Percentiles rank a stretch among this genome's conserved stretches.
phyloP scores from a whole-genome alignment of 2,113 vertebrate species.

The Chaenocephalus aceratus region DNA sequence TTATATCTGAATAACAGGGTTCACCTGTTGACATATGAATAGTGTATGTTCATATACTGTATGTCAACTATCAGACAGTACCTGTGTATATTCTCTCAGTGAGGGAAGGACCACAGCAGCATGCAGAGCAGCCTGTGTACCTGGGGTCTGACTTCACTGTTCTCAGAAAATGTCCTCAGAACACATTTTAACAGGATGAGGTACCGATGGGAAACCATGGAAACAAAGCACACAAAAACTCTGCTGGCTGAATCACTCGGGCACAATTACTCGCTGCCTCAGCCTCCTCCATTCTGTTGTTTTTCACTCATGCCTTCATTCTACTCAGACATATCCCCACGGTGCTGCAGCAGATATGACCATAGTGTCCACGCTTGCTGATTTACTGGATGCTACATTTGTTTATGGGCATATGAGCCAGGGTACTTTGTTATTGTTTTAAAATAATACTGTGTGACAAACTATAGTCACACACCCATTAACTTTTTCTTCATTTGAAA shows the following conservation, averaged over 20 bases:
- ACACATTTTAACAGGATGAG: slow-evolving; percentile 52
- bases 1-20: background rate
- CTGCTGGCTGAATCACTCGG: slow-evolving; percentile 60
- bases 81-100: background rate
- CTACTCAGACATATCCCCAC: slow-evolving; percentile 12
- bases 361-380: background rate
- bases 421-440: background rate
- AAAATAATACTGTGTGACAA: background rate
- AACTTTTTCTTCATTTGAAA: background rate
- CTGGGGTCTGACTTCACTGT: slow-evolving; percentile 35
- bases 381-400: background rate
- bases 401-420: background rate
- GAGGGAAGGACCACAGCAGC: slow-evolving; percentile 1
- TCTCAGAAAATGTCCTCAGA: slow-evolving; percentile 59
- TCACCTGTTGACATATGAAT: background rate
- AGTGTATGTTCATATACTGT: background rate
- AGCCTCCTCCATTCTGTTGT: slow-evolving; percentile 26
- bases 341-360: background rate
- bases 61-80: background rate
- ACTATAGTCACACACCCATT: background rate
- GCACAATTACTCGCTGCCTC: slow-evolving; percentile 57
- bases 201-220: slow-evolving; percentile 74
- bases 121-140: slow-evolving; percentile 9
- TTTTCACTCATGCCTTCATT: slow-evolving; percentile 30
- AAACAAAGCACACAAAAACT: slow-evolving; percentile 65